Base-by-base conservation (phyloP, 2,797 vertebrate species). In the Mionectes olivaceus region DNA sequence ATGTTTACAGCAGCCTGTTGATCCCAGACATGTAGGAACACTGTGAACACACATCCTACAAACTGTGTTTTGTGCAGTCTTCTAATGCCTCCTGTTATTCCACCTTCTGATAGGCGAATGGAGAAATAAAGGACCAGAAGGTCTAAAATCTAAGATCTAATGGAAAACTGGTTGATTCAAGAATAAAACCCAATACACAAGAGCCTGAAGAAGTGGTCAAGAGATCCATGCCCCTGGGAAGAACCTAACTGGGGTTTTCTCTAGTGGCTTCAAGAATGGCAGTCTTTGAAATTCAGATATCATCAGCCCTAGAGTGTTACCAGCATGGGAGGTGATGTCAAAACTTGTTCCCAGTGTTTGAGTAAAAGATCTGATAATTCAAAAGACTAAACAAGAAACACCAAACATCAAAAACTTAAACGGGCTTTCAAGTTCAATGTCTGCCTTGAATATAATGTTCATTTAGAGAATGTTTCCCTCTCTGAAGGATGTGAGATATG, bases 341-440 rank as follows among this genome's bases (percentile, higher is more conserved):
- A 92, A 95, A 94, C 27, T 22, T 33, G 18, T 93, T 94, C 74
- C 93, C 93, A 96, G 64, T 13, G 7, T 68, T 67, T 83, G 60
- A 90, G 46, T 84, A 96, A 96, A 93, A 96, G 84, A 96, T 94
- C 87, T 95, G 83, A 89, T 93, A 88, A 87, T 41, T 64, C 50
- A 68, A 86, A 87, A 96, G 87, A 81, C 89, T 90, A 92, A 94
- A 95, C 80, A 96, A 94, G 82, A 91, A 96, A 93, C 80, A 86
- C 22, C 52, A 88, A 89, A 76, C 47, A 23, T 60, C 32, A 93
- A 94, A 90, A 94, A 81, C 73, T 83, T 68, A 94, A 96, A 46
- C 90, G 67, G 64, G 39, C 90, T 93, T 95, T 94, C 90, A 95
- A 87, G 79, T 89, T 68, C 49, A 44, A 67, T 19, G 33, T 82